A percentile compares a stretch with the other conserved stretches of the same genome.
These are phyloP conservation scores for Bettongia penicillata DNA, from an alignment of 2,113 vertebrate genomes.

Conservation along the genomic window DNA sequence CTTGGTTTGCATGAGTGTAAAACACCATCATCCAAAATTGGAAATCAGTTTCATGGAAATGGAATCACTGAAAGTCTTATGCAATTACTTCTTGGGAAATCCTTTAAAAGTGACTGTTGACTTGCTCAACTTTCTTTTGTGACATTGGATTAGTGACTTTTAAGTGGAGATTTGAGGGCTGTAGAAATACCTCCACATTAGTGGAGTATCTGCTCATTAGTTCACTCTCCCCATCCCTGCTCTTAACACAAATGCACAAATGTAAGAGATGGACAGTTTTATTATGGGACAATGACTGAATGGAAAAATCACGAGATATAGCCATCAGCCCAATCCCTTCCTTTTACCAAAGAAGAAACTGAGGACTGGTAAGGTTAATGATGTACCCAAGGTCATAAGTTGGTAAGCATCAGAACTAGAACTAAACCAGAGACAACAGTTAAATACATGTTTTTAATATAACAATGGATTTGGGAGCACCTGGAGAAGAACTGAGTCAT, in stretches of 20 bases:
- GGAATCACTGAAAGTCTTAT: neutral
- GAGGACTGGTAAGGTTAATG: neutral
- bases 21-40: neutral
- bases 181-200: neutral
- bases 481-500: conserved; percentile 50
- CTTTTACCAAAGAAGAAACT: neutral
- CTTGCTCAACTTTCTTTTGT: neutral
- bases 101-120: neutral
- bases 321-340: neutral
- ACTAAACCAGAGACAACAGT: neutral
- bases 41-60: neutral
- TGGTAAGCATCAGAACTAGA: neutral
- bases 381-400: neutral
- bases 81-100: neutral
- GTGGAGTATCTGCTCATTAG: neutral
- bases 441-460: neutral
- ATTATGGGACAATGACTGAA: rapidly evolving
- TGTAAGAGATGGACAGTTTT: neutral
- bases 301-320: neutral
- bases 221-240: rapidly evolving
- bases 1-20: neutral
- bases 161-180: conserved; percentile 38
- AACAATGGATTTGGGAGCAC: neutral
- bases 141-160: conserved; percentile 58
- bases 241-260: neutral